Evolutionary conservation across 2,888 invertebrate species (phyloP).

Genomic region (Mimas tiliae): DNA sequence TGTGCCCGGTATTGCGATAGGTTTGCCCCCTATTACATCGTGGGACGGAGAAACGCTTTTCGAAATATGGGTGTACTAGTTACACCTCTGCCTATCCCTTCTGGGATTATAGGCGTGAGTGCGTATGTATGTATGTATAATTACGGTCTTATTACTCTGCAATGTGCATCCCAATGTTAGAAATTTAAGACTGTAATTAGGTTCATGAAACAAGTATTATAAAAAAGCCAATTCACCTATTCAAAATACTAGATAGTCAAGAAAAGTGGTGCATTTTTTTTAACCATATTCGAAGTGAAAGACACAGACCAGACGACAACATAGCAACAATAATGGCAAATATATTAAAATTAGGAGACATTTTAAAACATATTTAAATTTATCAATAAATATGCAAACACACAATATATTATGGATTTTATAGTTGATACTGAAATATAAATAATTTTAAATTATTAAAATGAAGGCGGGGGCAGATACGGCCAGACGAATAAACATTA

Average conservation of each 20-base stretch:
- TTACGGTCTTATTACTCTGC: too few species aligned
- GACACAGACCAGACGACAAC: conserved; percentile 10
- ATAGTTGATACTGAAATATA: conserved; percentile 2
- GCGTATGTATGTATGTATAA: too few species aligned
- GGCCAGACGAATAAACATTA: background rate
- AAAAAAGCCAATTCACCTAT: background rate
- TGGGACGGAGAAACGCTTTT: too few species aligned
- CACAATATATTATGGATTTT: conserved; percentile 14
- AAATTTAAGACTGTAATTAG: too few species aligned
- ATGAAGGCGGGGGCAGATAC: background rate
- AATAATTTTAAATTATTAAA: conserved; percentile 12
- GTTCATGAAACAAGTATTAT: background rate
- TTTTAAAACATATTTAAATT: conserved; percentile 17
- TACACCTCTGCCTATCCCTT: too few species aligned
- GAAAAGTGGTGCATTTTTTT: conserved; percentile 21
- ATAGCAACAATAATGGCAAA: conserved; percentile 13
- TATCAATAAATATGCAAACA: conserved; percentile 21
- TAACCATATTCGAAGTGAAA: conserved; percentile 2
- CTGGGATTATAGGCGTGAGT: too few species aligned
- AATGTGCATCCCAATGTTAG: too few species aligned
- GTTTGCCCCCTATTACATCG: too few species aligned
- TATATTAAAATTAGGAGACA: conserved; percentile 1
- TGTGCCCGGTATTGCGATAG: too few species aligned
- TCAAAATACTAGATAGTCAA: background rate
- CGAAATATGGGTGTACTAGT: too few species aligned